Evolutionary conservation across 2,888 invertebrate genomes (phyloP), one percentile per base, ranked within the genome.

Genomic region (Meteorus colon): DNA sequence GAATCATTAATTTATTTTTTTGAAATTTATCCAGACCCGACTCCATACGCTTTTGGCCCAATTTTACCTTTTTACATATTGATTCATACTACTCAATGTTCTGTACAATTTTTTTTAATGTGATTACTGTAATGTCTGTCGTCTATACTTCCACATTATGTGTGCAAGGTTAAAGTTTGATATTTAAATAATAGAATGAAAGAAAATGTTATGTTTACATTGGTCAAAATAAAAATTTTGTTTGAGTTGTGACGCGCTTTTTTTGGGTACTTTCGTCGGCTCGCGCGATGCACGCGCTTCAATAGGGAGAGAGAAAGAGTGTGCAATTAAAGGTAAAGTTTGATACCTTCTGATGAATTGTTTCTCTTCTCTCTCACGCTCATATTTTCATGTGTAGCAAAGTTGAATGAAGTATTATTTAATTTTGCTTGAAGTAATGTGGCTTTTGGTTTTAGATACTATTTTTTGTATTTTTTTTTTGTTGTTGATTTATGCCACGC

Each of bases 21-120:
- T 55, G 55, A 55, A 55, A 19, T 55, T 63, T 77, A 80, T 82
- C 78, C 84, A 83, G 83, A 78, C 83, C 84, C 83, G 81, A 82
- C 60, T 80, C 81, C 82, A 80, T 78, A 82, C 81, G 80, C 74
- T 79, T 81, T 78, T 78, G 75, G 76, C 78, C 80, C 76, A 65
- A 76, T 76, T 76, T 77, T 79, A 74, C 74, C 76, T 62, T 62
- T 62, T 8, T 62, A 29, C n/a, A 34, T 31, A 62, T 62, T 62
- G 31, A 27, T 66, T 16, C n/a, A 72, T 45, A 72, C 72, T 72
- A 72, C 72, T 48, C 12, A 19, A 29, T 48, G 48, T 29, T 63
- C 63, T 41, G 19, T 72, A 8, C 31, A 45, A 16, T 63, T 27
- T 29, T 63, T 14, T 34, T 24, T 60, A 59, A 45, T 71, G 19